These are phyloP conservation scores for Phalacrocorax brasilianus DNA, from an alignment of 2,113 vertebrate species.

Conservation along the genomic window DNA sequence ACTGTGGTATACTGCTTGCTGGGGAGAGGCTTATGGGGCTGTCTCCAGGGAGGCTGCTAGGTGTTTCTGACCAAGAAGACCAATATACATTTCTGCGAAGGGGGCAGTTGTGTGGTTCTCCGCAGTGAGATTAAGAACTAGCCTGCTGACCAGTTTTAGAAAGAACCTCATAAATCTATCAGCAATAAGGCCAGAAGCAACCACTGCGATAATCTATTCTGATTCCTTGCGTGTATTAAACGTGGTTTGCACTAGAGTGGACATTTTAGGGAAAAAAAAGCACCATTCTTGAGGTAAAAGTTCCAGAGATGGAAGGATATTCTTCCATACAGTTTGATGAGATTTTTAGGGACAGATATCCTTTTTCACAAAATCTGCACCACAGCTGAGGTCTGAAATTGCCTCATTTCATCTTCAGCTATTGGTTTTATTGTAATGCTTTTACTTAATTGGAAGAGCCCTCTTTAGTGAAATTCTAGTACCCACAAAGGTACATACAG, in stretches of 20 bases:
- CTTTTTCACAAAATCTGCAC: background rate
- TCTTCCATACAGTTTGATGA: background rate
- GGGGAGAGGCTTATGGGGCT: background rate
- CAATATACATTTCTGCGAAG: accelerated
- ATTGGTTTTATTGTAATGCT: background rate
- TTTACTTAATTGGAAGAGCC: background rate
- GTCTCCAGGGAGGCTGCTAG: background rate
- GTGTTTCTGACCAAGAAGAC: background rate
- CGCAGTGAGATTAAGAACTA: background rate
- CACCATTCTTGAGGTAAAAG: background rate
- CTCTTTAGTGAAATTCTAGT: background rate
- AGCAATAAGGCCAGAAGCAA: background rate
- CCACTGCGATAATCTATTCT: background rate
- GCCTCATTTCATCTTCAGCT: background rate
- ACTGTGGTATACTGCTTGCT: accelerated
- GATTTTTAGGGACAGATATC: background rate
- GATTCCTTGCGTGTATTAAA: background rate
- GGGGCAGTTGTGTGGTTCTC: background rate
- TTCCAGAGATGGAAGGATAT: background rate
- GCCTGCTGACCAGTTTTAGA: background rate
- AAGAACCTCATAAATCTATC: background rate
- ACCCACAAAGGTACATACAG: background rate
- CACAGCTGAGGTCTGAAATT: accelerated
- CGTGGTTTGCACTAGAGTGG: background rate
- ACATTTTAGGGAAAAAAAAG: background rate